Evolutionary conservation across 2,113 vertebrate genomes (phyloP).

Genomic region (Petrocephalus zakoni): DNA sequence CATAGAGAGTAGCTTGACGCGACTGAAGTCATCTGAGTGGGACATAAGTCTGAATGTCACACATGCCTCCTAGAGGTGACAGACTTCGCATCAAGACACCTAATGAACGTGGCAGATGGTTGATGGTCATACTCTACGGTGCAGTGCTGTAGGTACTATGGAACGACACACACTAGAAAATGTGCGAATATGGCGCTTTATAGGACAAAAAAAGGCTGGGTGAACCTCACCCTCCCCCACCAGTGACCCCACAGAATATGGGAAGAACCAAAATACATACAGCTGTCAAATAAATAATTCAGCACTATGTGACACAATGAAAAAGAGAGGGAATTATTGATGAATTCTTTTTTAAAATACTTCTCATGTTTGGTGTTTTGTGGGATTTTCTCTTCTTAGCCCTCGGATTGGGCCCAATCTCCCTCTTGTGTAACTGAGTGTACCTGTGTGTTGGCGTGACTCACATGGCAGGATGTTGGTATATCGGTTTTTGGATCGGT

Average conservation of each 20-base stretch:
- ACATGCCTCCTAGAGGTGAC: neutral
- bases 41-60: neutral
- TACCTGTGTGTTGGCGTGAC: slow-evolving; percentile 36
- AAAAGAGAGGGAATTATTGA: neutral
- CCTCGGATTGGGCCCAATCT: neutral
- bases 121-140: neutral
- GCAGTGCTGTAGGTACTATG: neutral
- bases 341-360: neutral
- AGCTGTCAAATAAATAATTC: neutral
- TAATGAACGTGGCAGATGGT: neutral
- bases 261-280: neutral
- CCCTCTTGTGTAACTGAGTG: neutral
- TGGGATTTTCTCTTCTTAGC: neutral
- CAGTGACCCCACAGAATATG: neutral
- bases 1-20: slow-evolving; percentile 80
- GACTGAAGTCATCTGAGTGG: slow-evolving; percentile 85
- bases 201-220: neutral
- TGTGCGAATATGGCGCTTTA: neutral
- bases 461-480: slow-evolving; percentile 97
- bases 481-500: slow-evolving; percentile 92
- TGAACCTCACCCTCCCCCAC: neutral
- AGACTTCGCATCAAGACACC: neutral
- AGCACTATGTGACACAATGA: neutral
- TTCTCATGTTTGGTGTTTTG: neutral
- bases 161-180: neutral